phyloP scores from a whole-genome alignment of 2,113 vertebrate genomes.

The Pipa parva region DNA sequence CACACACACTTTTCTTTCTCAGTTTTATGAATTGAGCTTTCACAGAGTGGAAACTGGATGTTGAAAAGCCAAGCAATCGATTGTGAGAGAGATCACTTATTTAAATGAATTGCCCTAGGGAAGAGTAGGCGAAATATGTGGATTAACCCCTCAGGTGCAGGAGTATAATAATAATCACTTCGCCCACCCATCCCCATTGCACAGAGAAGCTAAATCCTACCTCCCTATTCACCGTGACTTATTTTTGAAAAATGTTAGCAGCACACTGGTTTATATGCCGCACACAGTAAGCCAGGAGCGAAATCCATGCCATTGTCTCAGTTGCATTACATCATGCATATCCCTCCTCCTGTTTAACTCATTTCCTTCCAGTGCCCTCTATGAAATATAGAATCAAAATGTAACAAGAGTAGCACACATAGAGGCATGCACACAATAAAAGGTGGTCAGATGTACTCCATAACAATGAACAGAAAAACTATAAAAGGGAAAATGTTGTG shows the following conservation, averaged over 20 bases:
- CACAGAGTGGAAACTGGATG: not conserved
- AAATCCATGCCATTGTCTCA: constrained; percentile 92
- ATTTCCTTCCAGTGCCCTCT: constrained; percentile 52
- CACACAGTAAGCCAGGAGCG: constrained; percentile 63
- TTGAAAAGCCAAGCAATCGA: not conserved
- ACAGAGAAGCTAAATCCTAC: too few species aligned
- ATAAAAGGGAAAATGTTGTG: not conserved
- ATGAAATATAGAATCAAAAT: constrained; percentile 48
- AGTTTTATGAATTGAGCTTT: not conserved
- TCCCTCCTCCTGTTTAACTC: constrained; percentile 74
- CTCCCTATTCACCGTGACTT: not conserved
- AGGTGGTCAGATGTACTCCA: not conserved
- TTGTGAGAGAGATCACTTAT: not conserved
- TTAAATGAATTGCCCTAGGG: not conserved
- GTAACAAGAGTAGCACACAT: constrained; percentile 38
- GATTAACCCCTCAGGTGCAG: not conserved
- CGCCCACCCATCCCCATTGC: not conserved
- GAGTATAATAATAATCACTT: not conserved
- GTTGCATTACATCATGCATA: constrained; percentile 86
- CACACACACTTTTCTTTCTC: not conserved
- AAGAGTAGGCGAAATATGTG: not conserved
- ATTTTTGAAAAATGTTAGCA: not conserved
- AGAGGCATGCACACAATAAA: not conserved
- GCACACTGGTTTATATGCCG: constrained; percentile 30
- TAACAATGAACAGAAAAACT: not conserved